These are phyloP conservation scores for Sebastes diaconus DNA, from an alignment of 2,797 vertebrate genomes.

Conservation along the genomic window DNA sequence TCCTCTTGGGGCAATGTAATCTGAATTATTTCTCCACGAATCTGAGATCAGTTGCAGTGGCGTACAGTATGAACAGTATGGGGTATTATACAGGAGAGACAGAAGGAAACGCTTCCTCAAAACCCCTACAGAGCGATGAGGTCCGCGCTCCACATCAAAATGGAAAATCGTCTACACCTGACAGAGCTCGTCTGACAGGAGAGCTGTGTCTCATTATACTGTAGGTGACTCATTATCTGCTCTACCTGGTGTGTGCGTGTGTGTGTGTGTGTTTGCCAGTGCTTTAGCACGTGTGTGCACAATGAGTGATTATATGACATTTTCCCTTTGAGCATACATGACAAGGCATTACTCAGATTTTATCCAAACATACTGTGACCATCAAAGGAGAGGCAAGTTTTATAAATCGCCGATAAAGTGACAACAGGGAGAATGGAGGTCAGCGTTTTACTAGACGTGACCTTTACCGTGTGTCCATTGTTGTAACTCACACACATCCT, in stretches of 20 bases:
- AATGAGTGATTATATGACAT: constrained; percentile 38
- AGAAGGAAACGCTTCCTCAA: constrained; percentile 21
- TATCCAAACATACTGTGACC: constrained; percentile 22
- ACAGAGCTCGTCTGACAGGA: constrained; percentile 65
- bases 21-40: constrained; percentile 25
- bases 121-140: constrained; percentile 40
- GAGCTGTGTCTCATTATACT: constrained; percentile 61
- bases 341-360: constrained; percentile 30
- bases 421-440: constrained; percentile 3
- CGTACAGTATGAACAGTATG: constrained; percentile 42
- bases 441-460: constrained; percentile 38
- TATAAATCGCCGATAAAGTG: constrained; percentile 17
- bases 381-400: constrained; percentile 10
- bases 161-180: constrained; percentile 65
- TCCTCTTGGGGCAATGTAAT: background rate
- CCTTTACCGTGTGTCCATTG: constrained; percentile 34
- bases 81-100: constrained; percentile 22
- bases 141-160: constrained; percentile 46
- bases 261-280: constrained; percentile 11
- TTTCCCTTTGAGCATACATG: constrained; percentile 39
- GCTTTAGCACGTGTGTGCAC: constrained; percentile 10
- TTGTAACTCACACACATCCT: constrained; percentile 8
- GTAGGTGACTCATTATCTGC: constrained; percentile 65
- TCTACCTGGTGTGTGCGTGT: constrained; percentile 3
- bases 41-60: constrained; percentile 18